These are phyloP conservation scores for Oreochromis grahami DNA, from an alignment of 2,797 vertebrate genomes.

Conservation along the genomic window DNA sequence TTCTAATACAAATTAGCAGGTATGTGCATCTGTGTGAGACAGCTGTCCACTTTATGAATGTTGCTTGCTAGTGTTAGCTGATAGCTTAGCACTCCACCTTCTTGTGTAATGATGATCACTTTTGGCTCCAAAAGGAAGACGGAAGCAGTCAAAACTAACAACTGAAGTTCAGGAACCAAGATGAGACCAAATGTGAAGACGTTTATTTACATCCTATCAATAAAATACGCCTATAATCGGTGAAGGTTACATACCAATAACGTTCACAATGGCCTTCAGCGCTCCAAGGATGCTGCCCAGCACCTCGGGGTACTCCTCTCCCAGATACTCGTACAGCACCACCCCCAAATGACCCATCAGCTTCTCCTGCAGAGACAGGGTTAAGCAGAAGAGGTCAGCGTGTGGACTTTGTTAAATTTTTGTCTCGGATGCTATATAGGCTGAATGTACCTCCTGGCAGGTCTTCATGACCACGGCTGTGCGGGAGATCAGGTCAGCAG, in stretches of 20 bases:
- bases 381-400: not conserved
- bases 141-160: not conserved
- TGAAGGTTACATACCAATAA: conserved; percentile 84
- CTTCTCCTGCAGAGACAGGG: conserved; percentile 84
- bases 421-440: not conserved
- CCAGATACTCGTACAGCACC: conserved; percentile 97
- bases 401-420: accelerated
- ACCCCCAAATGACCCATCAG: conserved; percentile 99
- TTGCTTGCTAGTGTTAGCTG: not conserved
- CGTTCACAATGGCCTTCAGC: conserved; percentile 97
- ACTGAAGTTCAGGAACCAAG: not conserved
- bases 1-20: not conserved
- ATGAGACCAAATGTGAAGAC: not conserved
- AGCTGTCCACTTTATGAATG: not conserved
- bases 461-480: conserved; percentile 99
- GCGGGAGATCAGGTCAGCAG: conserved; percentile 96
- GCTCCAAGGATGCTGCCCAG: conserved; percentile 98
- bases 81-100: not conserved
- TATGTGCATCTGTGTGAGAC: not conserved
- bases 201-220: not conserved
- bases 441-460: conserved; percentile 88
- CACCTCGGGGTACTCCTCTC: conserved; percentile 98
- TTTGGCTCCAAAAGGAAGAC: not conserved
- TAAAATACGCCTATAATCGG: not conserved
- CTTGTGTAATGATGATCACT: not conserved